Percentiles rank a stretch among this genome's conserved stretches.
Conservation (phyloP, 2,888 invertebrate species). For the Leucophenga montana region DNA sequence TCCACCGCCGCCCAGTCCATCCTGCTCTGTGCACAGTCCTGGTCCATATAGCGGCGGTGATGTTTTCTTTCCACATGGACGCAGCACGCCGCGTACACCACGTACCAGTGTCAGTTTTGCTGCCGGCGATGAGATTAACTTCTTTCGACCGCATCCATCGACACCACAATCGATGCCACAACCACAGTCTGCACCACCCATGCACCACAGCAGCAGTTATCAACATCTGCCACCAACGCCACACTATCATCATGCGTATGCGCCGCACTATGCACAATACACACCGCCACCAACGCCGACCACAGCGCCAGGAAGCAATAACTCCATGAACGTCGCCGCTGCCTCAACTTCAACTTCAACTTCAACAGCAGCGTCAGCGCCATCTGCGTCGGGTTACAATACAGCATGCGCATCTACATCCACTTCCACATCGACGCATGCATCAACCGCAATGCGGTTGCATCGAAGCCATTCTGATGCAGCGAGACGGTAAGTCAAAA, state of each 20-base stretch:
- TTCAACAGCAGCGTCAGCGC: not conserved
- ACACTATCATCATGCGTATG: conserved; percentile 56
- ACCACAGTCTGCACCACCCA: conserved; percentile 69
- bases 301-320: conserved; percentile 42
- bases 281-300: conserved; percentile 70
- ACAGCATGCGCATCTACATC: conserved; percentile 30
- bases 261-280: conserved; percentile 59
- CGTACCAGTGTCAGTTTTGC: conserved; percentile 69
- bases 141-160: conserved; percentile 64
- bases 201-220: conserved; percentile 54
- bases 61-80: conserved; percentile 70
- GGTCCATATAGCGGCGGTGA: conserved; percentile 65
- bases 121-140: conserved; percentile 67
- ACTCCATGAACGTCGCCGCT: conserved; percentile 16
- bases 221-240: conserved; percentile 54
- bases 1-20: conserved; percentile 72
- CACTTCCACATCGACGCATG: conserved; percentile 48
- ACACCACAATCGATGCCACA: conserved; percentile 56
- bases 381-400: not conserved
- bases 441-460: conserved; percentile 55
- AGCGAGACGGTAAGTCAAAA: conserved; percentile 69
- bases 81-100: conserved; percentile 68
- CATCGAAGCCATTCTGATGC: conserved; percentile 70
- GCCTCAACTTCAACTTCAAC: conserved; percentile 6
- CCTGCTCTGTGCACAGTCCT: conserved; percentile 69